Percentiles rank a stretch among this genome's conserved stretches.
Evolutionary conservation across 2,888 invertebrate species (phyloP).

Genomic region (Eurytoma californica): DNA sequence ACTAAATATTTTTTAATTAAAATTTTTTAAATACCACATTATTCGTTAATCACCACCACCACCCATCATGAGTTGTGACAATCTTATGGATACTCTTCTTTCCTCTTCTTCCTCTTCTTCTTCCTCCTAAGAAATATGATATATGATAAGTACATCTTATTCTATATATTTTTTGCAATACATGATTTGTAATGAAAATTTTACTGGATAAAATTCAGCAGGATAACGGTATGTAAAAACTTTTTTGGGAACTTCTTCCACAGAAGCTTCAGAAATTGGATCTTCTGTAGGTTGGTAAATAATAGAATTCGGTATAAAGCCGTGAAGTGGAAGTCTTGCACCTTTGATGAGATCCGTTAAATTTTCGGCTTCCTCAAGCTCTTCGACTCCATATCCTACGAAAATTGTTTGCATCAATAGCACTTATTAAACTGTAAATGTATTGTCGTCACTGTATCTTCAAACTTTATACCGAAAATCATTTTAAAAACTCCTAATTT

Average conservation of each 20-base stretch:
- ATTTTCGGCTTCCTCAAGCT: conserved; percentile 46
- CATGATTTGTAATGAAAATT: neutral
- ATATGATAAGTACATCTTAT: neutral
- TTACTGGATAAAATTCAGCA: conserved; percentile 53
- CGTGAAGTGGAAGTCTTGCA: conserved; percentile 53
- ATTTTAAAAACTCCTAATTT: conserved; percentile 58
- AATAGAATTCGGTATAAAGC: conserved; percentile 63
- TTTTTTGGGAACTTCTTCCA: conserved; percentile 14
- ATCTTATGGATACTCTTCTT: conserved; percentile 30
- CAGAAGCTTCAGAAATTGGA: neutral
- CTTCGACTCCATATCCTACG: conserved; percentile 55
- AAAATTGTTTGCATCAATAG: neutral
- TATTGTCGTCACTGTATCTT: neutral
- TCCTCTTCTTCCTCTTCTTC: conserved; percentile 20
- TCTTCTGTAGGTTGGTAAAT: conserved; percentile 52
- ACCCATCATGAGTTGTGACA: conserved; percentile 36
- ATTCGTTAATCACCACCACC: conserved; percentile 6
- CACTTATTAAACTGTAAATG: neutral
- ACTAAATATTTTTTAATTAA: conserved; percentile 55
- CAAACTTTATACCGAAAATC: conserved; percentile 56
- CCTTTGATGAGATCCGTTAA: conserved; percentile 45
- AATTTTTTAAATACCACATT: conserved; percentile 27
- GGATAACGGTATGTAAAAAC: conserved; percentile 57
- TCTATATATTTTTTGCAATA: neutral
- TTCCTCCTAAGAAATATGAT: conserved; percentile 19